Base-by-base conservation (phyloP, 2,113 vertebrate species). In the Mola mola region DNA sequence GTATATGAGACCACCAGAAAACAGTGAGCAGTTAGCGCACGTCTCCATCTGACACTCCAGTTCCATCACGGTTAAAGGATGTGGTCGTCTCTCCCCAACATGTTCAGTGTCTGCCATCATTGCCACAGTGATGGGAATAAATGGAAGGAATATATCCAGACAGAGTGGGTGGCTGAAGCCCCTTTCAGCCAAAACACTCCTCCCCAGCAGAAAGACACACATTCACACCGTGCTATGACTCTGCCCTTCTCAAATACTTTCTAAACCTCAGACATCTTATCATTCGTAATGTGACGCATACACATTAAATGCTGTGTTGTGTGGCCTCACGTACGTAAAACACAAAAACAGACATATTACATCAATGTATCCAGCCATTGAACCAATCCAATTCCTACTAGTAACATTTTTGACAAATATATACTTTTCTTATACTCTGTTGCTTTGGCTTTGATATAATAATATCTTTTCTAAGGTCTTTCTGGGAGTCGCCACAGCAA, bases 81-180 rank as follows among this genome's bases (percentile, higher is more conserved):
- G 85, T 81, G 87, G 84, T 80, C 7, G 50, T 61, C 58, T 72
- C 10, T 22, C 43, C 52, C 47, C 63, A 0, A n/a, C 26, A 10
- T 44, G 53, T 64, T 25, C 55, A 41, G 34, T 0, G 15, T 64
- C 65, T 75, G 65, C 74, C 53, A 72, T 80, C 87, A 81, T 80
- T 58, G 65, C 46, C 82, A 64, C 25, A 6, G 28, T 43, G 67
- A 68, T 76, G 85, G 72, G 72, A 87, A 87, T 62, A 62, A 66
- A 66, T 59, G 75, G 67, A 55, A 76, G 64, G 72, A 73, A 66
- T 10, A 38, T 48, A 80, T 70, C 63, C 86, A 84, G 86, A 88
- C 79, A 69, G 74, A 79, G 83, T 87, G 83, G 84, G 86, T 47
- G 78, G 68, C 56, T 63, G 4, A 38, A 21, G 53, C 58, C 40